Percentiles rank a stretch among this genome's conserved stretches.
Conservation (phyloP, 2,113 vertebrate genomes). For the Delphinapterus leucas region DNA sequence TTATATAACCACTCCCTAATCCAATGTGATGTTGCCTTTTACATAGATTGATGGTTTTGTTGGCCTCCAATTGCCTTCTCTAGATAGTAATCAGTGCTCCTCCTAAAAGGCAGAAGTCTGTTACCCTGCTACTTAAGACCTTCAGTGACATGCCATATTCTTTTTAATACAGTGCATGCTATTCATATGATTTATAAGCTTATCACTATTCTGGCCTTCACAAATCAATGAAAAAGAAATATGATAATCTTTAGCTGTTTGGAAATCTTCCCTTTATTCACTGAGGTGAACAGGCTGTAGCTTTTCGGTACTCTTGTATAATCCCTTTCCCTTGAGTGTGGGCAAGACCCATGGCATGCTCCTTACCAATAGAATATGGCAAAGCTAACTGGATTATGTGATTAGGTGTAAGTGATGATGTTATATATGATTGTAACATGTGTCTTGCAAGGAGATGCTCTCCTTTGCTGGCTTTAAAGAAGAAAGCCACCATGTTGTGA, state of each 20-base stretch:
- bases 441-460: not conserved
- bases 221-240: not conserved
- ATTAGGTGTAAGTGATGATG: not conserved
- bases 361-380: not conserved
- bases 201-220: not conserved
- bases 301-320: not conserved
- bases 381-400: not conserved
- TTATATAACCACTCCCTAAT: not conserved
- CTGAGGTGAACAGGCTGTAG: not conserved
- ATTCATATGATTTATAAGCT: not conserved
- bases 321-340: not conserved
- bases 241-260: not conserved
- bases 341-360: not conserved
- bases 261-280: not conserved
- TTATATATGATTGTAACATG: not conserved
- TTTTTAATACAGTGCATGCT: not conserved
- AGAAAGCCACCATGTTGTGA: not conserved
- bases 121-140: not conserved
- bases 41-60: not conserved
- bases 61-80: not conserved
- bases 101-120: not conserved
- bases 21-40: not conserved
- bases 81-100: not conserved
- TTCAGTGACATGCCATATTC: not conserved
- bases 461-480: not conserved